Base-by-base conservation (phyloP, 2,797 vertebrate species). In the Heteromormyrus szaboi region DNA sequence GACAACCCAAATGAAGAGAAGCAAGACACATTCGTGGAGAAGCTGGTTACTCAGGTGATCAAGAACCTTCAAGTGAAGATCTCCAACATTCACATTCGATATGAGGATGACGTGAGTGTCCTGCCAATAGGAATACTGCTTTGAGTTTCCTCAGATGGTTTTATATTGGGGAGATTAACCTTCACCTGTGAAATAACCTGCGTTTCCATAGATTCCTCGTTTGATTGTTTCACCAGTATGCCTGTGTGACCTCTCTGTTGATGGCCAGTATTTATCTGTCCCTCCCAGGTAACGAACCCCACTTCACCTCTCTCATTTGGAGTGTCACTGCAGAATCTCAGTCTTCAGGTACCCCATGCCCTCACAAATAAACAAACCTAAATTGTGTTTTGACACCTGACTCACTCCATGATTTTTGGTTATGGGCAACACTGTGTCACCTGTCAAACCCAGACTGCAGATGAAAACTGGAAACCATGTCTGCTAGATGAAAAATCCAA, bases 11-110 rank as follows among this genome's bases (percentile, higher is more conserved):
- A 90, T 62, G 83, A 94, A 22, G 97, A 98, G 92, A 99, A 98
- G 89, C 98, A 98, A 92, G 98, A 99, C 93, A 98, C 97, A 3
- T 99, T 99, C 92, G 93, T 97, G 91, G 99, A 99, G 95, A 99
- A 99, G 91, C 95, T 99, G 90, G 94, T 98, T 89, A 99, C 98
- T 91, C 99, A 99, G 93, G 97, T 99, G 91, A 99, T 99, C 92
- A 99, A 98, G 96, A 99, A 99, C 95, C 96, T 99, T 91, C 98
- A 99, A 91, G 95, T 99, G 93, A 98, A 98, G 95, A 99, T 99
- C 94, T 98, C 97, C 88, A 98, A 97, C 92, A 99, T 99, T 91
- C 99, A 99, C 76, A 90, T 99, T 91, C 98, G 99, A 90, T 99
- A 99, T 92, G 99, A 99, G 93, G 99, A 99, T 94, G 95, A 98